Evolutionary conservation across 64 coral and sea anemone genomes (phyloP).

Genomic region (Stichodactyla mertensii): DNA sequence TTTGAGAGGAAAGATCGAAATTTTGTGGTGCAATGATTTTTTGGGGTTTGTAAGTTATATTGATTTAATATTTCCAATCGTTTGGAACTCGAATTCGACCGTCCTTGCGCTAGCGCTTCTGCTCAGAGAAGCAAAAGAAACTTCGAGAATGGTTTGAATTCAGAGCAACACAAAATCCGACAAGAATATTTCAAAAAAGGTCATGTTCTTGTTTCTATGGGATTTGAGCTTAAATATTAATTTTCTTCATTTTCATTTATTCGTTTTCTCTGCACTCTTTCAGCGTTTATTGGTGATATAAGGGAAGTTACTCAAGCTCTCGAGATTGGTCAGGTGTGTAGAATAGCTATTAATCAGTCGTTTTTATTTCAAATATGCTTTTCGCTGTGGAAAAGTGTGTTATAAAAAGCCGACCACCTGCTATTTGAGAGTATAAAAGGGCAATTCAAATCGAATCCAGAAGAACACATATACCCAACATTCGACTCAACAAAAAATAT

Average conservation of each 20-base stretch:
- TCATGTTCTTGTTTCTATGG: not conserved
- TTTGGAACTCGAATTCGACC: no score
- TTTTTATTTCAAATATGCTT: not conserved
- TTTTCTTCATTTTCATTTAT: not conserved
- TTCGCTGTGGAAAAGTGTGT: not conserved
- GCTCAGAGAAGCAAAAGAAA: no score
- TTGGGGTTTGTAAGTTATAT: no score
- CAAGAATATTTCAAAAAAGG: no score
- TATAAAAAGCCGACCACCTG: no score
- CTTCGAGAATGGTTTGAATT: no score
- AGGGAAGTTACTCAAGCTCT: conserved; percentile 66
- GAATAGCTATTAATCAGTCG: not conserved
- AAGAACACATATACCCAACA: not conserved
- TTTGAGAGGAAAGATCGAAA: not conserved
- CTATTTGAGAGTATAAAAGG: no score
- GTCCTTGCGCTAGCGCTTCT: no score
- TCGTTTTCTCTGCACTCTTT: not conserved
- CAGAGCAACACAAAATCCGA: no score
- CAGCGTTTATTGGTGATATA: conserved; percentile 83
- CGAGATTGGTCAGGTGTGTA: conserved; percentile 64
- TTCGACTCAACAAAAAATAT: not conserved
- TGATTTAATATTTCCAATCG: no score
- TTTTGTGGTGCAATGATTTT: no score
- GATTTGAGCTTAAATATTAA: not conserved
- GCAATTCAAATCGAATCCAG: not conserved